Evolutionary conservation across 2,113 vertebrate genomes (phyloP).

Genomic region (Tychaedon coryphoeus): DNA sequence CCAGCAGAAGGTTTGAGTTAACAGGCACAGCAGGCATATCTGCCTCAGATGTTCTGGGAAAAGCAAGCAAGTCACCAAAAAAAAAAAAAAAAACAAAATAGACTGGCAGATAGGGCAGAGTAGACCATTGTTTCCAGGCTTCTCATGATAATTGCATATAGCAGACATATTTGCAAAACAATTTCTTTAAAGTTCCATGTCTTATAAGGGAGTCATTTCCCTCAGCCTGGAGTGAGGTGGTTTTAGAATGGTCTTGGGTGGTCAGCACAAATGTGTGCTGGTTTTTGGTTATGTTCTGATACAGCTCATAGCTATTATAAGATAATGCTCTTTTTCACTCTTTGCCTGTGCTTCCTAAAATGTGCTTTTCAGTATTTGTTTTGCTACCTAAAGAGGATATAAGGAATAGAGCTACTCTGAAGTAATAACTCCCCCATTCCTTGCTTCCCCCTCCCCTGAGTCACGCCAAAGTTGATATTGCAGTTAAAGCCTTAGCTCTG

Average conservation of each 20-base stretch:
- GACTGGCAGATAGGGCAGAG: neutral
- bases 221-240: neutral
- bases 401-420: neutral
- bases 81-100: neutral
- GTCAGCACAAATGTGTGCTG: neutral
- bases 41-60: neutral
- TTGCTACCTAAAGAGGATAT: neutral
- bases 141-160: rapidly evolving
- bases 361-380: neutral
- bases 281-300: neutral
- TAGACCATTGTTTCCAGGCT: neutral
- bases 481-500: neutral
- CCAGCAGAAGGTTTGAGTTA: neutral
- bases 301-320: neutral
- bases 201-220: neutral
- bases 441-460: neutral
- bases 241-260: neutral
- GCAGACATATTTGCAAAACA: neutral
- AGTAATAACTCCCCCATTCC: neutral
- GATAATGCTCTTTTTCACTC: neutral
- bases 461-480: neutral
- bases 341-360: neutral
- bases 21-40: neutral
- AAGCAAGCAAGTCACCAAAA: neutral
- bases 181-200: neutral